Evolutionary conservation across 2,113 vertebrate genomes (phyloP).

Genomic region (Rhodinocichla rosea): DNA sequence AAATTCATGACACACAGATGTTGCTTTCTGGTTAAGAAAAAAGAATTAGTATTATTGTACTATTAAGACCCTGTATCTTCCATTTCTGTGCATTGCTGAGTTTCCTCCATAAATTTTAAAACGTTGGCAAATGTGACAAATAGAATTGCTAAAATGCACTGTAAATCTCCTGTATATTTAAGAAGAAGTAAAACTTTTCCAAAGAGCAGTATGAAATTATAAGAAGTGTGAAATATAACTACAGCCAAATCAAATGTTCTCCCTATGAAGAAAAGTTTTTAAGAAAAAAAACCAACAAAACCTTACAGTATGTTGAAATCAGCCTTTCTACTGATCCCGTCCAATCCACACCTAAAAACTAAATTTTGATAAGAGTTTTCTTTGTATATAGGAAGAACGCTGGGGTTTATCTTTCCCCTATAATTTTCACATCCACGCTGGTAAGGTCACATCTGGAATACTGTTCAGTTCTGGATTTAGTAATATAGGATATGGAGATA

Average conservation of each 20-base stretch:
- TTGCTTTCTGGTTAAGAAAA: background rate
- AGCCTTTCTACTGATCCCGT: background rate
- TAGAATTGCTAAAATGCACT: background rate
- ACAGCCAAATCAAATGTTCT: background rate
- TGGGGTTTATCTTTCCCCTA: background rate
- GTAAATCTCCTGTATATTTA: background rate
- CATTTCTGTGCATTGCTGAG: background rate
- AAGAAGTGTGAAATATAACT: background rate
- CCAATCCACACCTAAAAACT: background rate
- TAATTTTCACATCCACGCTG: background rate
- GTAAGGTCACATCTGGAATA: background rate
- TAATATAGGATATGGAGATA: background rate
- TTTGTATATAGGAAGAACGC: background rate
- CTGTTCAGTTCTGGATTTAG: background rate
- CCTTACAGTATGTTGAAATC: background rate
- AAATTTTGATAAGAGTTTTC: background rate
- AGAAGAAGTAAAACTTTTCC: background rate
- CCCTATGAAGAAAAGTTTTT: background rate
- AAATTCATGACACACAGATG: background rate
- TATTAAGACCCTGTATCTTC: background rate
- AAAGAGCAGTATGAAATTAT: background rate
- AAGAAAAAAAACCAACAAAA: background rate
- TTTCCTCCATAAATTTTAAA: background rate
- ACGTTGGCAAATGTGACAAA: background rate
- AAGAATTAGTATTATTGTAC: background rate